phyloP scores from a whole-genome alignment of 2,113 vertebrate species.

The Seriola aureovittata region DNA sequence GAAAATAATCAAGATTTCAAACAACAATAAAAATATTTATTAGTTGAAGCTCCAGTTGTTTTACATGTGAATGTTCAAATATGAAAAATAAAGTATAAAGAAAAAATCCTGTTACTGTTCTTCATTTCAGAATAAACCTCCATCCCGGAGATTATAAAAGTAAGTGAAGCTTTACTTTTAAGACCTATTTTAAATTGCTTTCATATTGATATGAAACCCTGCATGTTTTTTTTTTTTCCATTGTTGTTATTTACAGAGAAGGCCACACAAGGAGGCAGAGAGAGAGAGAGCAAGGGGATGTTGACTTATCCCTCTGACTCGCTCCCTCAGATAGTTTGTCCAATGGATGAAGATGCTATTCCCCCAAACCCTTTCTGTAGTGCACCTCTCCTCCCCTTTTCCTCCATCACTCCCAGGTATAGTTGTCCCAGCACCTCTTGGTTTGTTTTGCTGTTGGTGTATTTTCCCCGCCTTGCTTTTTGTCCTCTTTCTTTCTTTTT shows the following conservation, averaged over 20 bases:
- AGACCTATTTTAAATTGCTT: neutral
- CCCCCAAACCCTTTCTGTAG: slow-evolving; percentile 73
- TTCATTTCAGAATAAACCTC: slow-evolving; percentile 30
- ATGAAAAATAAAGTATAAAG: neutral
- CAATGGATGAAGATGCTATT: slow-evolving; percentile 78
- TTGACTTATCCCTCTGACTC: slow-evolving; percentile 74
- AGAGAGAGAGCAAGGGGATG: slow-evolving; percentile 69
- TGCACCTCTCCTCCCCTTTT: slow-evolving; percentile 64
- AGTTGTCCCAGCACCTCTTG: slow-evolving; percentile 59
- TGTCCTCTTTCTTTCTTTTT: slow-evolving; percentile 6
- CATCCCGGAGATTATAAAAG: neutral
- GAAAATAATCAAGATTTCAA: neutral
- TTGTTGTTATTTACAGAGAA: slow-evolving; percentile 72
- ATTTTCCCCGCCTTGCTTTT: slow-evolving; percentile 17
- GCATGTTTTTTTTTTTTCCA: slow-evolving; percentile 44
- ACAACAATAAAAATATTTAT: neutral
- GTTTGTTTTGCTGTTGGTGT: slow-evolving; percentile 32
- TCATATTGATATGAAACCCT: slow-evolving; percentile 22
- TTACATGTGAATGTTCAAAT: neutral
- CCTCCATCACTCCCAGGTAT: slow-evolving; percentile 82
- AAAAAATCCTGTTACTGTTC: neutral
- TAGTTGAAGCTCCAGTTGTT: neutral
- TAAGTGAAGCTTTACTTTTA: slow-evolving; percentile 20
- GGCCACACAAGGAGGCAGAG: slow-evolving; percentile 31
- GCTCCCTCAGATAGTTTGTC: slow-evolving; percentile 69